Evolutionary conservation across 2,113 vertebrate genomes (phyloP), one percentile per base, ranked within the genome.

Genomic region (Boulengeromyrus knoepffleri): DNA sequence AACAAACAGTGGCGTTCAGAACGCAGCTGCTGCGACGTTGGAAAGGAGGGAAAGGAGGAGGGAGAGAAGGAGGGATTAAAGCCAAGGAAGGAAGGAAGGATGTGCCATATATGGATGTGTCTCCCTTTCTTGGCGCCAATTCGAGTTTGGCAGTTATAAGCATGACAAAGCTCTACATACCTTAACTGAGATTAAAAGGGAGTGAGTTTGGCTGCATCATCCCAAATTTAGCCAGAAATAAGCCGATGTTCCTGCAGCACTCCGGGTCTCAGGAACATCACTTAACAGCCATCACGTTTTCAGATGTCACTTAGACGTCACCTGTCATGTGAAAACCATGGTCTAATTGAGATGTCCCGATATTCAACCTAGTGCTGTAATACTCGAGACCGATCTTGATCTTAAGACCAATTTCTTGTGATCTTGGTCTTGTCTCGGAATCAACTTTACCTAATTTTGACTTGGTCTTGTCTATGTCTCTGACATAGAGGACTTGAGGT

Each of bases 31-130:
- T 85, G 80, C n/a, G 5, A 47, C n/a, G 27, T 31, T 10, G 10
- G 62, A 66, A 27, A 62, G 3, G 24, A 66, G 62, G n/a, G n/a
- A 27, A 66, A 66, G 62, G 62, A 66, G 62, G 62, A 66, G 62
- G 62, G 62, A 62, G n/a, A 12, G 62, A 12, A 62, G 58, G 58
- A 66, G 58, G n/a, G 58, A 66, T 27, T 10, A 66, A 66, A 27
- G 58, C 58, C 58, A n/a, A 27, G 58, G n/a, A n/a, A 31, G 62
- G 62, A 70, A 84, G 46, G 56, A 91, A 92, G 92, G 92, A 92
- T 91, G 74, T 24, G 36, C 92, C 91, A 90, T 92, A 92, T 93
- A 92, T 92, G 92, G 92, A 62, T 52, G 5, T n/a, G 12, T 1
- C 19, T 10, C 88, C n/a, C 31, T n/a, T n/a, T 56, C 17, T 83